Percentiles rank a stretch among this genome's conserved stretches.
Conservation (phyloP, 1,140 invertebrate genomes). For the Macrocentrus cingulum region DNA sequence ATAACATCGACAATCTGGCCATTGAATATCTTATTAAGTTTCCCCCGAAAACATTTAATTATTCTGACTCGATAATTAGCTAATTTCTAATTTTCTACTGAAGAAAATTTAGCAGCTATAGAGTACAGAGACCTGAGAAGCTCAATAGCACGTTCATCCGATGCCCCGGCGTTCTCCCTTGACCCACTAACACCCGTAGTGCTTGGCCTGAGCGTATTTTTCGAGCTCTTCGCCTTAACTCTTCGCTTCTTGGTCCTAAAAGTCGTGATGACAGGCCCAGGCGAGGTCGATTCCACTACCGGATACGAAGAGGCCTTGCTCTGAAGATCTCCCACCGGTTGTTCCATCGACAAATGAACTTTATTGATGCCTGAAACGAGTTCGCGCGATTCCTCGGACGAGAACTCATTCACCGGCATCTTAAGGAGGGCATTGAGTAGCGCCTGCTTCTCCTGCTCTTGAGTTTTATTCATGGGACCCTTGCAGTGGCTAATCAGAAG, state of each 20-base stretch:
- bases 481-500: conserved; percentile 76
- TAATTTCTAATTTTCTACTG: too few species aligned
- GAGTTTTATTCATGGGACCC: conserved; percentile 64
- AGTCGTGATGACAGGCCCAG: conserved; percentile 44
- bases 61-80: too few species aligned
- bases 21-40: too few species aligned
- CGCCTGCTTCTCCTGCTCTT: conserved; percentile 66
- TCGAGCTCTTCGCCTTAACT: conserved; percentile 38
- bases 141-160: conserved; percentile 77
- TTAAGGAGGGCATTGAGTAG: conserved; percentile 69
- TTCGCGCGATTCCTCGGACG: conserved; percentile 44
- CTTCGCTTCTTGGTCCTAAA: conserved; percentile 47
- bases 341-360: conserved; percentile 43
- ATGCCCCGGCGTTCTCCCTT: conserved; percentile 56
- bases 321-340: conserved; percentile 28
- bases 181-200: conserved; percentile 43
- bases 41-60: too few species aligned
- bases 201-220: conserved; percentile 30
- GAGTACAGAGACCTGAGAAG: conserved; percentile 79
- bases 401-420: conserved; percentile 58
- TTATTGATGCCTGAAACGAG: conserved; percentile 47
- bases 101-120: conserved; percentile 75
- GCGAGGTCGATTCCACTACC: conserved; percentile 25
- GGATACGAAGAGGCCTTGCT: conserved; percentile 13
- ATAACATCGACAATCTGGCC: too few species aligned